Evolutionary conservation across 1,140 invertebrate species (phyloP).

Genomic region (Drosophila sechellia): DNA sequence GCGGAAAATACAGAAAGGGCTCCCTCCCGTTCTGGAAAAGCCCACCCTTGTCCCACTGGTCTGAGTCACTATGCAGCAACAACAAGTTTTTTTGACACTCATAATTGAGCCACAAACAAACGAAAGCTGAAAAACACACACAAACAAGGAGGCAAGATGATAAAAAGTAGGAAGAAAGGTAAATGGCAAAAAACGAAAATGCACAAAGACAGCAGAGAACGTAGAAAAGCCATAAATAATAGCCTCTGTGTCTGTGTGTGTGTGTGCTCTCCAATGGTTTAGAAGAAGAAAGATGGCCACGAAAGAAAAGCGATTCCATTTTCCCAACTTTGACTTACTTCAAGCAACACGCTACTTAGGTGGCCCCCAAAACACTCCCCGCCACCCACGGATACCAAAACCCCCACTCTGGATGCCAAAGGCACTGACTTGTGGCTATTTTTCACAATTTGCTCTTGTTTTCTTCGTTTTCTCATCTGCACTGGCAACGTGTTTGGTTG

Average conservation of each 20-base stretch:
- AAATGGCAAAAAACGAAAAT: slow-evolving; percentile 72
- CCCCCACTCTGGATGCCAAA: background rate
- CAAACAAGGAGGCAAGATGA: background rate
- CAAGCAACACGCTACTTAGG: slow-evolving; percentile 47
- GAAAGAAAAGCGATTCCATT: slow-evolving; percentile 40
- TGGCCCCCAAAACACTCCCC: background rate
- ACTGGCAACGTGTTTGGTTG: slow-evolving; percentile 55
- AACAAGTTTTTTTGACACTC: slow-evolving; percentile 68
- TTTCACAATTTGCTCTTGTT: slow-evolving; percentile 72
- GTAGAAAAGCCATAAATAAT: slow-evolving; percentile 80
- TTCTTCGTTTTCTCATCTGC: slow-evolving; percentile 13
- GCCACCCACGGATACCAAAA: background rate
- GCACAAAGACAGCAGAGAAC: slow-evolving; percentile 70
- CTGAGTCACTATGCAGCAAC: slow-evolving; percentile 64
- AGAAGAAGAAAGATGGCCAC: background rate
- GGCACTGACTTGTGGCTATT: slow-evolving; percentile 58
- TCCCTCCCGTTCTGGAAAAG: too few species aligned
- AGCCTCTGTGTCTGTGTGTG: slow-evolving; percentile 32
- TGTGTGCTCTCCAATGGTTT: slow-evolving; percentile 3
- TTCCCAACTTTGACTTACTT: slow-evolving; percentile 51
- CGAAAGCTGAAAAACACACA: background rate
- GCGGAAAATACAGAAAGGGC: slow-evolving; percentile 1
- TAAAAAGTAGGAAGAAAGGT: slow-evolving; percentile 36
- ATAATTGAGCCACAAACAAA: slow-evolving; percentile 72
- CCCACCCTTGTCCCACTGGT: slow-evolving; percentile 14